Evolutionary conservation across 2,888 invertebrate genomes (phyloP).

Genomic region (Acanthoscelides obtectus): DNA sequence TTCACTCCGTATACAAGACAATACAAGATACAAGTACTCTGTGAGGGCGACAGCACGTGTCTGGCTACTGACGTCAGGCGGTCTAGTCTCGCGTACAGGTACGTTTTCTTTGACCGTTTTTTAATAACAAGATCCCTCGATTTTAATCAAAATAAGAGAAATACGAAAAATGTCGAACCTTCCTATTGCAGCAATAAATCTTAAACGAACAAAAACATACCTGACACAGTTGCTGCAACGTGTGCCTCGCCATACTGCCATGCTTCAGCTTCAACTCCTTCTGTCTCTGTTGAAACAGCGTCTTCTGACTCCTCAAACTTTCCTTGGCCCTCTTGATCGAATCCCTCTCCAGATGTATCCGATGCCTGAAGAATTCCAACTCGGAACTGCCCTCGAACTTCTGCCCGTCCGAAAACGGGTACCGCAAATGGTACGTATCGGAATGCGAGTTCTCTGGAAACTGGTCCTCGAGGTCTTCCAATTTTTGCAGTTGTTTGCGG

Average conservation of each 20-base stretch:
- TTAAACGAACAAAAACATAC: too few relatives aligned
- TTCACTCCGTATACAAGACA: too few relatives aligned
- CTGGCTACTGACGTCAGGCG: too few relatives aligned
- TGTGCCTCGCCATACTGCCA: slow-evolving; percentile 50
- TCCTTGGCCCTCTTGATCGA: slow-evolving; percentile 80
- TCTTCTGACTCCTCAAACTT: slow-evolving; percentile 63
- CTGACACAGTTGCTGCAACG: slow-evolving; percentile 54
- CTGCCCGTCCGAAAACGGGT: slow-evolving; percentile 68
- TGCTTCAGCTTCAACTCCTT: slow-evolving; percentile 50
- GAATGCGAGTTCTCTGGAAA: slow-evolving; percentile 61
- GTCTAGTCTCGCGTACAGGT: too few relatives aligned
- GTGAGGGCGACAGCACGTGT: too few relatives aligned
- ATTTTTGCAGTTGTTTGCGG: slow-evolving; percentile 72
- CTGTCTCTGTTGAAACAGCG: slow-evolving; percentile 62
- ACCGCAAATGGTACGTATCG: slow-evolving; percentile 74
- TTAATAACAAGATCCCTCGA: too few relatives aligned
- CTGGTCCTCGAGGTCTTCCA: slow-evolving; percentile 79
- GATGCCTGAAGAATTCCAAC: slow-evolving; percentile 77
- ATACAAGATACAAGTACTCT: too few relatives aligned
- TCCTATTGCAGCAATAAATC: too few relatives aligned
- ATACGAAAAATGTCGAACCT: too few relatives aligned
- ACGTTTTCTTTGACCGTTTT: too few relatives aligned
- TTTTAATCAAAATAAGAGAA: too few relatives aligned
- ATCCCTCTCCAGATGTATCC: slow-evolving; percentile 75
- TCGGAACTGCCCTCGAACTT: slow-evolving; percentile 58